Base-by-base conservation (phyloP, 2,113 vertebrate species). In the Tricholaema leucomelas region DNA sequence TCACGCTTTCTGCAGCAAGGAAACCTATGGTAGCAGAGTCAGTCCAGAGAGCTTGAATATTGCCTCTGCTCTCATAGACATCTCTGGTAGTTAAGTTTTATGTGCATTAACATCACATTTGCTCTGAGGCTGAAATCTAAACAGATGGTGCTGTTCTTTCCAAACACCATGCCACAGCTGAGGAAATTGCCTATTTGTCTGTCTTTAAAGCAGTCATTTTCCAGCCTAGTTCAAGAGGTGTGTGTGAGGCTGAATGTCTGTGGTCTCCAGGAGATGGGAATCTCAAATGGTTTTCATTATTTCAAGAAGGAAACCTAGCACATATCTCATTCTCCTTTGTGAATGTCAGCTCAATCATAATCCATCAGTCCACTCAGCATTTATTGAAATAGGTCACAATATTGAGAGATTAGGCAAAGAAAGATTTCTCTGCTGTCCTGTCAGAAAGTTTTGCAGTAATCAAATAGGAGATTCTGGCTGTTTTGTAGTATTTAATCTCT, bases 361-460 rank as follows among this genome's bases (percentile, higher is more conserved):
- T 65, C 87, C 9, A 1, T 78, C 5, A 8, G 42, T 67, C 79
- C 28, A 56, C 65, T 78, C 83, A 67, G n/a, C 64, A 48, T 73
- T 92, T 92, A 38, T 12, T 79, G 84, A 70, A 79, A 76, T 23
- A 64, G 75, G 56, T 71, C 82, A 77, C 36, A 48, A 20, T 56
- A 59, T 31, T 75, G 58, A 20, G 63, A 77, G 63, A 81, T 50
- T 13, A 55, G 61, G 40, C 59, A 8, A 76, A 56, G 46, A 60
- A 58, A 72, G 25, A 48, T 63, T 63, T 75, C 52, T 91, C 42
- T n/a, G 3, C 42, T 83, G 72, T 72, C 71, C 40, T 79, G 44
- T 81, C 31, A 85, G 92, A 89, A 87, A 36, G 35, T 85, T 87
- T 88, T 40, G 48, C 55, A 59, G 21, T 88, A 86, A 88, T 78